These are phyloP conservation scores for Cnemophilus loriae DNA, from an alignment of 2,113 vertebrate genomes.

Conservation along the genomic window DNA sequence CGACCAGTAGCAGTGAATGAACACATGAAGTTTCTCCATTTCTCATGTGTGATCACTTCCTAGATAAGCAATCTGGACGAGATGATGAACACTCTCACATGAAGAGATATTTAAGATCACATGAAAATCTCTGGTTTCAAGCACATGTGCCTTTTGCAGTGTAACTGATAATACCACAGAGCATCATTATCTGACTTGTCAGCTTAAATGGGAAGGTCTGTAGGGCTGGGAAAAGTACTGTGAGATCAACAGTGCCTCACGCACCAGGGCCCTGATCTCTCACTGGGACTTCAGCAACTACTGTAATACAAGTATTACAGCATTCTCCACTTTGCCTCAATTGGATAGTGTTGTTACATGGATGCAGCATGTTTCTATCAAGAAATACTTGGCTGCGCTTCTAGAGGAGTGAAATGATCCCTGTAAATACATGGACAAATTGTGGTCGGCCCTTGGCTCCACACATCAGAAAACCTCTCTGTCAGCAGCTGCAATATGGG, in stretches of 20 bases:
- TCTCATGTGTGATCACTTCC: neutral
- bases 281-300: constrained; percentile 26
- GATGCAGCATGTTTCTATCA: constrained; percentile 54
- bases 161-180: neutral
- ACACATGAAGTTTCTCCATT: neutral
- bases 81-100: neutral
- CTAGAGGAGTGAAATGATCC: constrained; percentile 52
- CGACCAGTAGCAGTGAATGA: constrained; percentile 9
- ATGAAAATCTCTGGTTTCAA: neutral
- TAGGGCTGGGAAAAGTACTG: neutral
- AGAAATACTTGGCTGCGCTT: constrained; percentile 16
- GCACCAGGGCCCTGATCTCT: neutral
- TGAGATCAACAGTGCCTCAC: neutral
- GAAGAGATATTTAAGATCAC: neutral
- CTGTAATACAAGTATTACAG: neutral
- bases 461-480: constrained; percentile 57
- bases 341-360: constrained; percentile 37
- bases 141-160: neutral
- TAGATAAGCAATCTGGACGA: neutral
- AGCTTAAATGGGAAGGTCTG: neutral
- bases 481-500: constrained; percentile 45
- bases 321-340: constrained; percentile 40
- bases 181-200: neutral
- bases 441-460: constrained; percentile 48
- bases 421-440: constrained; percentile 57